A percentile compares a stretch with the other conserved stretches of the same genome.
Evolutionary conservation across 1,140 invertebrate species (phyloP).

Genomic region (Achroia grisella): DNA sequence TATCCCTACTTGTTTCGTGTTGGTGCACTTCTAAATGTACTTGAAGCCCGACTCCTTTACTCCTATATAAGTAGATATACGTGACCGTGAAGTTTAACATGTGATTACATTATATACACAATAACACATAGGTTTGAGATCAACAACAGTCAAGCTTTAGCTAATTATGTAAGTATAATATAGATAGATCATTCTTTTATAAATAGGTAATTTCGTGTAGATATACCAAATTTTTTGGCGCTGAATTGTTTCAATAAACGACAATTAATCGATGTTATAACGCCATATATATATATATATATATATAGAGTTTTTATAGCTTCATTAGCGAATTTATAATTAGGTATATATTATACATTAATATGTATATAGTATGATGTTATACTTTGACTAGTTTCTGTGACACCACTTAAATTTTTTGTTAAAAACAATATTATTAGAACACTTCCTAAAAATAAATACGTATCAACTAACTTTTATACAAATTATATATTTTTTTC

Average conservation of each 20-base stretch:
- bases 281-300: no score
- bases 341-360: neutral
- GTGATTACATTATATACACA: conserved; percentile 71
- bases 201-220: conserved; percentile 17
- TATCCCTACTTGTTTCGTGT: conserved; percentile 57
- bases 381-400: conserved; percentile 36
- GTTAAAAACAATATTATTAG: no score
- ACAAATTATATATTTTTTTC: neutral
- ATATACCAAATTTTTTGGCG: no score
- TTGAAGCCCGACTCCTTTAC: conserved; percentile 48
- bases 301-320: no score
- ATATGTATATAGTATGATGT: conserved; percentile 19
- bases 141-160: conserved; percentile 69
- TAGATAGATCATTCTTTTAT: conserved; percentile 29
- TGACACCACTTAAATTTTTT: conserved; percentile 14
- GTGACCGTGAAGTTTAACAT: conserved; percentile 66
- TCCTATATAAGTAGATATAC: conserved; percentile 35
- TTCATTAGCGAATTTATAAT: no score
- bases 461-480: no score
- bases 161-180: conserved; percentile 43
- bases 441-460: no score
- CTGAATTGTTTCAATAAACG: no score
- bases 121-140: conserved; percentile 65
- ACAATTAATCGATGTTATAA: no score
- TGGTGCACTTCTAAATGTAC: conserved; percentile 57